Conservation (phyloP, 2,113 vertebrate species). For the Antechinus stuartii region DNA sequence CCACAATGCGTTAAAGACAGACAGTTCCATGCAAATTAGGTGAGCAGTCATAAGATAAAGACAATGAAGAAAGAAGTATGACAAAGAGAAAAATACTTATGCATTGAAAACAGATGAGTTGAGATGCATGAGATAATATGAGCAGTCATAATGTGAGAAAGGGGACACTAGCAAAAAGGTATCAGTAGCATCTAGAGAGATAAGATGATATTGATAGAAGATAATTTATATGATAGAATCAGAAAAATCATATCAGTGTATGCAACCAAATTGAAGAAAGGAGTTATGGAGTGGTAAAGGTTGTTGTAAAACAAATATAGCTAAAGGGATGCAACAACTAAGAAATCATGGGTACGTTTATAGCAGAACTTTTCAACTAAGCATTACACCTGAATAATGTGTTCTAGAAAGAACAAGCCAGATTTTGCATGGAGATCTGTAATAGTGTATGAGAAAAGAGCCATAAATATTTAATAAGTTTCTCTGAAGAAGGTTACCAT, state of each 20-base stretch:
- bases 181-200: not conserved
- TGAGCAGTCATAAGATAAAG: not conserved
- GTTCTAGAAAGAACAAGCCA: constrained; percentile 57
- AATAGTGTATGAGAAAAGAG: constrained; percentile 60
- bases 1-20: constrained; percentile 3
- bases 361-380: constrained; percentile 26
- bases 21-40: constrained; percentile 25
- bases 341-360: not conserved
- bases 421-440: constrained; percentile 56
- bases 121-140: constrained; percentile 6
- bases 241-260: not conserved
- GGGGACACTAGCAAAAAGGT: not conserved
- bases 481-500: constrained; percentile 73
- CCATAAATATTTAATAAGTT: constrained; percentile 73
- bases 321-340: not conserved
- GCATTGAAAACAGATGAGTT: not conserved
- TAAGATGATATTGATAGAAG: not conserved
- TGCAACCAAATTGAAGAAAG: constrained; percentile 21
- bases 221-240: constrained; percentile 41
- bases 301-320: not conserved
- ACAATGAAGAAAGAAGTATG: not conserved
- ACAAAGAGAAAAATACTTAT: constrained; percentile 6
- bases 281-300: not conserved
- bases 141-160: constrained; percentile 15
- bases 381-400: constrained; percentile 35